These are phyloP conservation scores for Paramormyrops kingsleyae DNA, from an alignment of 2,113 vertebrate species.

Conservation along the genomic window DNA sequence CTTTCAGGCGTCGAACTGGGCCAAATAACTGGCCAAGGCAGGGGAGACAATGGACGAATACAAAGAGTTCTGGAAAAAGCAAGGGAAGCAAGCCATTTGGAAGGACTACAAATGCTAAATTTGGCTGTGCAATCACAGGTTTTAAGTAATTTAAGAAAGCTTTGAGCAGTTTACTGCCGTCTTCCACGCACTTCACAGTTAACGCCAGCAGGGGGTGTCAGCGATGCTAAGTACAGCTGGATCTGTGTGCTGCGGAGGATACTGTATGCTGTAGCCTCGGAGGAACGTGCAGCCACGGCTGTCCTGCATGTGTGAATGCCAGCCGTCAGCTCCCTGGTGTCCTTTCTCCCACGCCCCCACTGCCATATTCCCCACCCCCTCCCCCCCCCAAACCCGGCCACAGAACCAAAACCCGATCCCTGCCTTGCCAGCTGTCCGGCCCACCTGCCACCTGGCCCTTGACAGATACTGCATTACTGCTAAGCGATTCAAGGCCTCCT, in stretches of 20 bases:
- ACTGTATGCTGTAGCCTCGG: neutral
- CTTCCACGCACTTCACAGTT: neutral
- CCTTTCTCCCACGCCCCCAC: neutral
- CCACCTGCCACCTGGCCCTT: neutral
- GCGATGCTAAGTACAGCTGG: neutral
- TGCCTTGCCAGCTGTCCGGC: neutral
- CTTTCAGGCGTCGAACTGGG: neutral
- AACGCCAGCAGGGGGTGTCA: neutral
- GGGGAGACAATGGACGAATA: neutral
- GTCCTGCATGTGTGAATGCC: neutral
- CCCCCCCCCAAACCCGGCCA: neutral
- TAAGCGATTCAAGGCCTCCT: neutral
- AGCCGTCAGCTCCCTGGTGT: neutral
- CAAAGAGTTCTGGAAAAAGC: neutral
- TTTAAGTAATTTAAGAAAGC: neutral
- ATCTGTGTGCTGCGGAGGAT: neutral
- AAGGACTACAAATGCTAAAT: neutral
- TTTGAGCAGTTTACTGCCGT: neutral
- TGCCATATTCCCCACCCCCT: neutral
- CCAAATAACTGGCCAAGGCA: neutral
- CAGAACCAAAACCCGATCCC: neutral
- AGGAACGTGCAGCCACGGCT: neutral
- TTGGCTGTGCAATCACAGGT: neutral
- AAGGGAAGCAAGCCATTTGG: neutral
- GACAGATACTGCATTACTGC: neutral